Conservation (phyloP, 2,113 vertebrate species). For the Ictidomys tridecemlineatus region DNA sequence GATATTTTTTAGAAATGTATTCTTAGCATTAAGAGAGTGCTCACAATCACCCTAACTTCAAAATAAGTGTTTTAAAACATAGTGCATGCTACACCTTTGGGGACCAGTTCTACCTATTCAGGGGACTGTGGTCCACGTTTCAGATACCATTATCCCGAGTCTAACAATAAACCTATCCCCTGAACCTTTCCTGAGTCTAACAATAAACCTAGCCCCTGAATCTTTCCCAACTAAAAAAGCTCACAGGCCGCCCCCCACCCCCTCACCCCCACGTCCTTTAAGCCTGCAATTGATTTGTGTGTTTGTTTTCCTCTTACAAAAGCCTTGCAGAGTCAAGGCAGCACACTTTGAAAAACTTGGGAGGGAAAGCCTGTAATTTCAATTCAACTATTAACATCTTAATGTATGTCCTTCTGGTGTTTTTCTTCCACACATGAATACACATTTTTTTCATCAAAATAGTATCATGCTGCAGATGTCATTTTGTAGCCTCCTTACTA, state of each 20-base stretch:
- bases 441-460: conserved; percentile 60
- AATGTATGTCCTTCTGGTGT: not conserved
- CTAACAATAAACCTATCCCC: not conserved
- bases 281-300: not conserved
- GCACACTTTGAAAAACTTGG: not conserved
- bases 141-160: not conserved
- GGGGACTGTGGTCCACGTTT: fast-evolving
- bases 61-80: not conserved
- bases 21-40: conserved; percentile 22
- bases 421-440: not conserved
- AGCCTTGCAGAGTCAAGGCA: not conserved
- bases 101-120: not conserved
- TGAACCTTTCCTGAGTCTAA: not conserved
- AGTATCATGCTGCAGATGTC: not conserved
- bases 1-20: not conserved
- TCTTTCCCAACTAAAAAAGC: not conserved
- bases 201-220: not conserved
- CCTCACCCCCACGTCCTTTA: not conserved
- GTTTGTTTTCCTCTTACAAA: not conserved
- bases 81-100: too few species aligned
- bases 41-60: not conserved
- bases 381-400: not conserved
- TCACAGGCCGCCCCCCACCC: not conserved
- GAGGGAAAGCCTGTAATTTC: not conserved
- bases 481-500: conserved; percentile 24